These are phyloP conservation scores for Tribolium madens DNA, from an alignment of 1,140 invertebrate species.

Conservation along the genomic window DNA sequence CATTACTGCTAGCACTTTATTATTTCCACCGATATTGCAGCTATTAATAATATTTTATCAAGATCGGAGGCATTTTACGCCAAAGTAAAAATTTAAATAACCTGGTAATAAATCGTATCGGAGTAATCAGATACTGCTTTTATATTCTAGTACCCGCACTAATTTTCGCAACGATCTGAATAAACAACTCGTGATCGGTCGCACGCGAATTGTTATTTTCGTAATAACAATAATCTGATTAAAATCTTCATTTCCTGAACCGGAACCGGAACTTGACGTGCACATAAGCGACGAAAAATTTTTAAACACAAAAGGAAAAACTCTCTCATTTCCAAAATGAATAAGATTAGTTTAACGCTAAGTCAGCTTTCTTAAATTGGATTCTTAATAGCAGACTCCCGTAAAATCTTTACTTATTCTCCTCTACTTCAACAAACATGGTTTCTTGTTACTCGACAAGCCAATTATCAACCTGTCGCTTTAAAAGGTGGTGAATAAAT, in stretches of 20 bases:
- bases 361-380: slow-evolving; percentile 24
- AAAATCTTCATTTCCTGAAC: slow-evolving; percentile 33
- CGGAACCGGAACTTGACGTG: not conserved
- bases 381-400: not conserved
- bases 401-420: slow-evolving; percentile 9
- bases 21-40: slow-evolving; percentile 18
- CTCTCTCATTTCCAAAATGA: not conserved
- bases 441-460: not conserved
- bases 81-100: slow-evolving; percentile 34
- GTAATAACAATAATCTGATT: slow-evolving; percentile 29
- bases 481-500: slow-evolving; percentile 20
- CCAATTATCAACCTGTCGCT: slow-evolving; percentile 25
- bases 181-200: slow-evolving; percentile 19
- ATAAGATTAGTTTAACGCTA: slow-evolving; percentile 13
- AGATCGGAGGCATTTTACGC: slow-evolving; percentile 7
- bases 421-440: slow-evolving; percentile 14
- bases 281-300: slow-evolving; percentile 1
- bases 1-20: slow-evolving; percentile 24
- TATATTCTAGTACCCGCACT: slow-evolving; percentile 22
- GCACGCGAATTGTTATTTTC: slow-evolving; percentile 35
- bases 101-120: slow-evolving; percentile 16
- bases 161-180: slow-evolving; percentile 26
- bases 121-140: slow-evolving; percentile 26
- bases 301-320: no score
- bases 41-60: slow-evolving; percentile 33